These are phyloP conservation scores for Muscicapa comitata DNA, from an alignment of 2,797 vertebrate species.

Conservation along the genomic window DNA sequence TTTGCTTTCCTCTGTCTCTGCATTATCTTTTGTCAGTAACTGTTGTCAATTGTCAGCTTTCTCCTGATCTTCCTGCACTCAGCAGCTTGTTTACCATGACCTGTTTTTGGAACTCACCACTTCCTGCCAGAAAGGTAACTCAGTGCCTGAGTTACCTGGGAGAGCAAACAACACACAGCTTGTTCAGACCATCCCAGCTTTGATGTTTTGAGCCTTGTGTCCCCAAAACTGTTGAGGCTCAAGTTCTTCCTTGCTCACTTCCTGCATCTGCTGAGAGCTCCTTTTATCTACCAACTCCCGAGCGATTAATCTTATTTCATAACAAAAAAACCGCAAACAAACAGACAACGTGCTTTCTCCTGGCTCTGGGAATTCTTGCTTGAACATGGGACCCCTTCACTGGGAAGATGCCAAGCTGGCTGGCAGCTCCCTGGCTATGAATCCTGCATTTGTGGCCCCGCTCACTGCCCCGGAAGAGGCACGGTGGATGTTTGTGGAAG, in stretches of 20 bases:
- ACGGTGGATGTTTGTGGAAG: neutral
- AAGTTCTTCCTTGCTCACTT: neutral
- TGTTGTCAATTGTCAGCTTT: neutral
- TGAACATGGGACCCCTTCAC: neutral
- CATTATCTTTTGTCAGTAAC: neutral
- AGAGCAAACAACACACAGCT: neutral
- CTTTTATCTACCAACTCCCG: neutral
- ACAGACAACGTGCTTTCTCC: neutral
- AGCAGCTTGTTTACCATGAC: neutral
- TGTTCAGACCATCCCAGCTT: neutral
- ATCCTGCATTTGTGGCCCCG: neutral
- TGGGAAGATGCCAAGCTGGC: constrained; percentile 22
- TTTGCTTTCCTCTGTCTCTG: neutral
- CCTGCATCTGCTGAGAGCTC: neutral
- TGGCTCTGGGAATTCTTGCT: constrained; percentile 12
- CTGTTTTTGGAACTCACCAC: neutral
- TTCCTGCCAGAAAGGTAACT: neutral
- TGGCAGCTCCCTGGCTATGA: constrained; percentile 34
- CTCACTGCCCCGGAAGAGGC: constrained; percentile 6
- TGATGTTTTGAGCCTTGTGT: neutral
- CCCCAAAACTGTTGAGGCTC: neutral
- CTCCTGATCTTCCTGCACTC: neutral
- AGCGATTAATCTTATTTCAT: neutral
- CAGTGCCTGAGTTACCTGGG: neutral
- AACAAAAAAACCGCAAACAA: neutral